Evolutionary conservation across 2,113 vertebrate species (phyloP).

Genomic region (Aplodontia rufa): DNA sequence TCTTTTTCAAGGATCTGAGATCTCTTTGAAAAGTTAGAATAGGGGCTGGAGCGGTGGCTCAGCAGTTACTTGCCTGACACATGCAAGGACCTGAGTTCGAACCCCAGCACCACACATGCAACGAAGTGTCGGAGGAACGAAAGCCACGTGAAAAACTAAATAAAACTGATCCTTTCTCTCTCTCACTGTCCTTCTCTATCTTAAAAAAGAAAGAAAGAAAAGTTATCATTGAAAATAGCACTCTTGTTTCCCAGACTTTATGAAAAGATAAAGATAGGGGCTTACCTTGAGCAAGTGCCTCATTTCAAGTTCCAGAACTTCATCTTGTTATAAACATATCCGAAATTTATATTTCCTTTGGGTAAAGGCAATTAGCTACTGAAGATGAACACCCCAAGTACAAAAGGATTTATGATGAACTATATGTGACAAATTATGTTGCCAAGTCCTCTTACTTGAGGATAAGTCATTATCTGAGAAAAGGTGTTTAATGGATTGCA

Average conservation of each 20-base stretch:
- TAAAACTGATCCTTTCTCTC: too few species aligned
- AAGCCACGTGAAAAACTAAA: too few species aligned
- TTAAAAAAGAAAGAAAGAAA: too few species aligned
- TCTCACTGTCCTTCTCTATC: too few species aligned
- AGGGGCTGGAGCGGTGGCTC: too few species aligned
- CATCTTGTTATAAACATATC: not conserved
- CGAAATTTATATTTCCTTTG: slow-evolving; percentile 7
- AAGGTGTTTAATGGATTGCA: not conserved
- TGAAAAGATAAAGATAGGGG: not conserved
- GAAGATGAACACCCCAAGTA: not conserved
- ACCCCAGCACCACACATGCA: too few species aligned
- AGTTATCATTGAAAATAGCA: too few species aligned
- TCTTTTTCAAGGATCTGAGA: not conserved
- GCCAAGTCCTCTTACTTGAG: not conserved
- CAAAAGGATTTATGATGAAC: not conserved
- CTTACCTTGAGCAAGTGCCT: not conserved
- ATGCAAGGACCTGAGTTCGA: too few species aligned
- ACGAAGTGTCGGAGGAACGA: too few species aligned
- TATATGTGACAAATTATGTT: not conserved
- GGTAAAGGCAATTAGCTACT: not conserved
- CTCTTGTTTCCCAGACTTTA: not conserved
- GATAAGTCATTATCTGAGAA: not conserved
- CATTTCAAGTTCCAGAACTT: not conserved
- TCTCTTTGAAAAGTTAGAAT: not conserved
- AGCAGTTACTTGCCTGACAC: too few species aligned